phyloP scores from a whole-genome alignment of 2,797 vertebrate species.

The Mormyrus proboscirostris region DNA sequence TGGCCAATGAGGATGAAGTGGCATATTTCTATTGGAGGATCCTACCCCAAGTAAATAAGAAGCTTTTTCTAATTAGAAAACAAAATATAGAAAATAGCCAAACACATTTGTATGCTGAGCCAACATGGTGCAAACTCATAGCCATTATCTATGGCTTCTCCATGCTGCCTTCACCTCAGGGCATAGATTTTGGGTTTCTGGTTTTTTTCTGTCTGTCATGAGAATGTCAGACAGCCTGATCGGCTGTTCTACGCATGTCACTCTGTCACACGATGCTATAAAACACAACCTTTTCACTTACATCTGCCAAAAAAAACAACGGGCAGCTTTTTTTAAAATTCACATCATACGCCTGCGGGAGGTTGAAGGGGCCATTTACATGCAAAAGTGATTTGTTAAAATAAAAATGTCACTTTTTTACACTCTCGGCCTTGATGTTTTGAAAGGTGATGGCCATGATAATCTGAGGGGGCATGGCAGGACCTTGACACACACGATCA shows the following conservation, averaged over 20 bases:
- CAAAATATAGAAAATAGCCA: neutral
- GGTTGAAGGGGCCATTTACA: neutral
- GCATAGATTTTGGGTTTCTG: neutral
- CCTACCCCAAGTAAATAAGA: neutral
- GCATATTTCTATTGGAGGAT: neutral
- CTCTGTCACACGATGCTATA: neutral
- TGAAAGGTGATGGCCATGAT: neutral
- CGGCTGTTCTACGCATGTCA: neutral
- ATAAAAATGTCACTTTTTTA: slow-evolving; percentile 3
- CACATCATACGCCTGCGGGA: neutral
- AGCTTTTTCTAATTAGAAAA: neutral
- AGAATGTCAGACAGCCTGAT: neutral
- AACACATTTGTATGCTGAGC: neutral
- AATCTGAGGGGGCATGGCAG: neutral
- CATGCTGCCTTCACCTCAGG: neutral
- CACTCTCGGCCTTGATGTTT: neutral
- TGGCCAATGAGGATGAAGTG: neutral
- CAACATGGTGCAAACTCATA: neutral
- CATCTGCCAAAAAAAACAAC: neutral
- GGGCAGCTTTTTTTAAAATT: neutral
- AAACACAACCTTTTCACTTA: neutral
- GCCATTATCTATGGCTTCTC: neutral
- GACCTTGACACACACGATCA: neutral
- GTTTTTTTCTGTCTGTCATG: neutral
- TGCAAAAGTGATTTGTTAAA: neutral